Evolutionary conservation across 2,113 vertebrate genomes (phyloP).

Genomic region (Anguilla rostrata): DNA sequence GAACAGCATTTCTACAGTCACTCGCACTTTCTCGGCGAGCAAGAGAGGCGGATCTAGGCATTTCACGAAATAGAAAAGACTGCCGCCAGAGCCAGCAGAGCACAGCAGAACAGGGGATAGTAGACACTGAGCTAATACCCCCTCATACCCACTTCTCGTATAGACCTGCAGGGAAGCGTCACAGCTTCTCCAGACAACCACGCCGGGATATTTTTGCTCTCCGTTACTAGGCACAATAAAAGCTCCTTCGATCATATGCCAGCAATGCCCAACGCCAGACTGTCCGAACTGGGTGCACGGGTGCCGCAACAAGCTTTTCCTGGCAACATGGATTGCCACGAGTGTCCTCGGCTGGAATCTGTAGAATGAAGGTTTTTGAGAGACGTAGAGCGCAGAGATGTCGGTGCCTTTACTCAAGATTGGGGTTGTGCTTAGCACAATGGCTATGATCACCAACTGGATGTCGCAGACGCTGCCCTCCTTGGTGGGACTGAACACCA

Average conservation of each 20-base stretch:
- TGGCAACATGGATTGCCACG: slow-evolving; percentile 67
- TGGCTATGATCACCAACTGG: slow-evolving; percentile 99
- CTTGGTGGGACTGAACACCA: slow-evolving; percentile 93
- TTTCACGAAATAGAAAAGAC: slow-evolving; percentile 61
- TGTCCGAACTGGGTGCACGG: slow-evolving; percentile 57
- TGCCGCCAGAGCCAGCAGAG: slow-evolving; percentile 51
- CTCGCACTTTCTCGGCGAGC: slow-evolving; percentile 60
- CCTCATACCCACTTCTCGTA: slow-evolving; percentile 5
- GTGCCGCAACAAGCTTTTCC: slow-evolving; percentile 59
- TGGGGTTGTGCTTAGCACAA: slow-evolving; percentile 97
- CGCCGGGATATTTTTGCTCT: slow-evolving; percentile 4
- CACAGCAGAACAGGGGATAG: slow-evolving; percentile 44
- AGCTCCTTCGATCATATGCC: slow-evolving; percentile 32
- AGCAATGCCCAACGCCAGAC: slow-evolving; percentile 65
- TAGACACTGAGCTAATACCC: not conserved
- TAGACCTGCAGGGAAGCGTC: slow-evolving; percentile 13
- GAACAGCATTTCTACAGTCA: slow-evolving; percentile 49
- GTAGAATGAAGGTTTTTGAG: slow-evolving; percentile 80
- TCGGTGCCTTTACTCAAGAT: slow-evolving; percentile 95
- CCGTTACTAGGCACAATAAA: not conserved
- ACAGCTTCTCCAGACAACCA: not conserved
- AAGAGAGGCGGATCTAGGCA: slow-evolving; percentile 59
- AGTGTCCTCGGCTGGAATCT: slow-evolving; percentile 65
- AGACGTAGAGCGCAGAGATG: slow-evolving; percentile 76
- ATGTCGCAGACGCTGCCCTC: slow-evolving; percentile 98